Percentiles rank a stretch among this genome's conserved stretches.
These are phyloP conservation scores for Nothoprocta pentlandii DNA, from an alignment of 2,113 vertebrate genomes.

Conservation along the genomic window DNA sequence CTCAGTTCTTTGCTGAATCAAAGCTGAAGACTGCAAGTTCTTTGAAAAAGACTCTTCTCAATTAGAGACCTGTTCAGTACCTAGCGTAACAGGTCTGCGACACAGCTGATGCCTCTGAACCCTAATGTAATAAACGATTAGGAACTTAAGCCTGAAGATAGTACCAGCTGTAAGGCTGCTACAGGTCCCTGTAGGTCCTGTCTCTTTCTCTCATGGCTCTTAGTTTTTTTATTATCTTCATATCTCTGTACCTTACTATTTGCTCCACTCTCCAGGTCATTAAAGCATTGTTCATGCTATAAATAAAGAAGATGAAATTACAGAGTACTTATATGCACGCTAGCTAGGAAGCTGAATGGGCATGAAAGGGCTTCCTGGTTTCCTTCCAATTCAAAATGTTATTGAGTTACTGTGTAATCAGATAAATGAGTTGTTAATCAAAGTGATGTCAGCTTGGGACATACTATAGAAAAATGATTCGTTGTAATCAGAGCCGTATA, in stretches of 20 bases:
- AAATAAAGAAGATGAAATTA: constrained; percentile 70
- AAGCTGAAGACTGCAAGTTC: constrained; percentile 53
- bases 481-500: constrained; percentile 70
- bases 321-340: constrained; percentile 1
- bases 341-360: constrained; percentile 66
- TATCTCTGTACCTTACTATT: constrained; percentile 31
- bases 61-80: constrained; percentile 55
- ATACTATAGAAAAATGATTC: constrained; percentile 71
- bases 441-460: constrained; percentile 74
- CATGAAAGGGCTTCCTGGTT: constrained; percentile 69
- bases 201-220: constrained; percentile 11
- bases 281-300: constrained; percentile 59
- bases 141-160: constrained; percentile 4
- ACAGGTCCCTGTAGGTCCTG: not conserved
- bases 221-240: constrained; percentile 44
- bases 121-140: constrained; percentile 10
- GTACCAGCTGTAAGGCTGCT: not conserved
- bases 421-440: constrained; percentile 75
- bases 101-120: constrained; percentile 24
- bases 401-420: constrained; percentile 74
- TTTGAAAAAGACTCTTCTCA: constrained; percentile 65
- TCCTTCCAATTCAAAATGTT: constrained; percentile 72
- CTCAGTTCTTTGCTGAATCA: constrained; percentile 66
- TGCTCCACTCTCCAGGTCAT: constrained; percentile 45
- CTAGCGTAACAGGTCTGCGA: constrained; percentile 38